Percentiles rank a stretch among this genome's conserved stretches.
Conservation (phyloP, 2,113 vertebrate genomes). For the Elgaria multicarinata region DNA sequence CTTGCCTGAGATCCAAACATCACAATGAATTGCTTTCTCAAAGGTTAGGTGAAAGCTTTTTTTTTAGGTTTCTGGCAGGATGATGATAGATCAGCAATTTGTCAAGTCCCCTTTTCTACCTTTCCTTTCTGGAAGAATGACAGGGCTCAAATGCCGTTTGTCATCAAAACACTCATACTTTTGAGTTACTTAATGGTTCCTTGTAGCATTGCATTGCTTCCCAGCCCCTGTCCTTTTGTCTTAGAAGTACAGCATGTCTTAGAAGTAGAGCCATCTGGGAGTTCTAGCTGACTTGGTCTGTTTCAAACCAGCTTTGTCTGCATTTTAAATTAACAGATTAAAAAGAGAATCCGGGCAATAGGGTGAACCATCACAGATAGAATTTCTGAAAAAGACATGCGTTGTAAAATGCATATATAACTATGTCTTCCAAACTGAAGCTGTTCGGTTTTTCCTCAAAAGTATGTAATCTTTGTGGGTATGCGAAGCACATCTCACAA, state of each 20-base stretch:
- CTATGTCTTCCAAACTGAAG: not conserved
- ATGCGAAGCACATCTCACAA: not conserved
- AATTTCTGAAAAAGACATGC: not conserved
- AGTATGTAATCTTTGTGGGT: not conserved
- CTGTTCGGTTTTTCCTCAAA: not conserved
- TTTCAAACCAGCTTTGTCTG: not conserved
- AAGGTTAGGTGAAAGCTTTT: constrained; percentile 4
- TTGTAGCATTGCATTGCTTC: not conserved
- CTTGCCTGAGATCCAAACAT: constrained; percentile 18
- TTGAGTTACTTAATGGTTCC: constrained; percentile 8
- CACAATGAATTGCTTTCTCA: constrained; percentile 12
- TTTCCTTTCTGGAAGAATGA: constrained; percentile 11
- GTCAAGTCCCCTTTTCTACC: constrained; percentile 2
- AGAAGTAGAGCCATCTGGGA: not conserved
- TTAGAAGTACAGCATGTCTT: not conserved
- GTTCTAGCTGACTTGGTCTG: not conserved
- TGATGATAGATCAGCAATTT: constrained; percentile 22
- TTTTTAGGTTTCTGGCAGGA: constrained; percentile 20
- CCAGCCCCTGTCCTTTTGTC: not conserved
- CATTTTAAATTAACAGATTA: not conserved
- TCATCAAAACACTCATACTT: not conserved
- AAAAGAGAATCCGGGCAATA: not conserved
- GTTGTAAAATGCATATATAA: not conserved
- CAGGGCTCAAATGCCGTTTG: not conserved
- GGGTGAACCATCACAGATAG: not conserved